Percentiles rank a stretch among this genome's conserved stretches.
phyloP scores from a whole-genome alignment of 2,888 invertebrate species.

The Phengaris alcon region DNA sequence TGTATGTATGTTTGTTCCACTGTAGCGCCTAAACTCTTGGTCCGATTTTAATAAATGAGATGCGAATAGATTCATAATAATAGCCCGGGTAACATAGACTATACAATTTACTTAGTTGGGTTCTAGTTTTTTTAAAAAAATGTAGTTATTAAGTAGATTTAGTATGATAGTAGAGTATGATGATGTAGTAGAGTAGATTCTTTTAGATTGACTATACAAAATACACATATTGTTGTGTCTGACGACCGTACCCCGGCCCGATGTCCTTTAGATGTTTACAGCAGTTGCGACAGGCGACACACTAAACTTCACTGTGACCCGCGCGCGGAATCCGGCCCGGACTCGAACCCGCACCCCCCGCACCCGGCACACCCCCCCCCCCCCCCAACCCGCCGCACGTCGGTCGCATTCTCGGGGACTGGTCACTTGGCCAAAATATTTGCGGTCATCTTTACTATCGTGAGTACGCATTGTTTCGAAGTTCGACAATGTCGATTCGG shows the following conservation, averaged over 20 bases:
- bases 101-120: too few relatives aligned
- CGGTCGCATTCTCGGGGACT: slow-evolving; percentile 12
- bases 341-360: slow-evolving; percentile 32
- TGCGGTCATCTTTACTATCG: background rate
- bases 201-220: too few relatives aligned
- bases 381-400: background rate
- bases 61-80: too few relatives aligned
- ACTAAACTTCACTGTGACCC: slow-evolving; percentile 34
- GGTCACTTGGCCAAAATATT: slow-evolving; percentile 16
- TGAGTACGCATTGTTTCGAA: slow-evolving; percentile 2
- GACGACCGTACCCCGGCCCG: slow-evolving; percentile 32
- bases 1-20: too few relatives aligned
- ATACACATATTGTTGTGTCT: slow-evolving; percentile 3
- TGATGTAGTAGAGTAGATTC: too few relatives aligned
- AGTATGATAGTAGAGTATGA: too few relatives aligned
- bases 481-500: background rate
- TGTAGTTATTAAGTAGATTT: too few relatives aligned
- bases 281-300: slow-evolving; percentile 34
- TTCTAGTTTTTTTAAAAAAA: too few relatives aligned
- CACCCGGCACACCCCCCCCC: slow-evolving; percentile 12
- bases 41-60: too few relatives aligned
- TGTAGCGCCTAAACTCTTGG: too few relatives aligned
- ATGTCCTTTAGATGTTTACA: slow-evolving; percentile 37
- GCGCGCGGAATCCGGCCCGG: slow-evolving; percentile 33
- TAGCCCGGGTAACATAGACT: too few relatives aligned